Conservation (phyloP, 1,140 invertebrate genomes). For the Eumaeus atala region DNA sequence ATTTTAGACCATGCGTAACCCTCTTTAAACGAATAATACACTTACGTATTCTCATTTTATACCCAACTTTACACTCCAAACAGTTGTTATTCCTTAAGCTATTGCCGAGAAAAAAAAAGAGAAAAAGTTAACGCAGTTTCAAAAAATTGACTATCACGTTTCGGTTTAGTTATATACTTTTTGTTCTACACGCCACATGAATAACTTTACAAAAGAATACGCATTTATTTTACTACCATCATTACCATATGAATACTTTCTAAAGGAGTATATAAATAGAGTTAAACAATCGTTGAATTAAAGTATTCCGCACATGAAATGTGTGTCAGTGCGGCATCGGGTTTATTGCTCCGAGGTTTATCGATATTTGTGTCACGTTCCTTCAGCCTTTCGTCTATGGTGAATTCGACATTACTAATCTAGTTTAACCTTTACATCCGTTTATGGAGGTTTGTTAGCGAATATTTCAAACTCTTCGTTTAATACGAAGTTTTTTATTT, state of each 20-base stretch:
- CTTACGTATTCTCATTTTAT: no score
- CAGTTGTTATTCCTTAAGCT: no score
- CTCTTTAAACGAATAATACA: no score
- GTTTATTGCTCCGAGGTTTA: conserved; percentile 6
- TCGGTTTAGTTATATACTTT: no score
- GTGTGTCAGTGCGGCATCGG: conserved; percentile 26
- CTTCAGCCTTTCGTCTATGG: conserved; percentile 21
- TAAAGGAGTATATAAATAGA: conserved; percentile 6
- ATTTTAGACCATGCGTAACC: no score
- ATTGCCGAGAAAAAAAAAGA: no score
- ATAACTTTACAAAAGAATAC: no score
- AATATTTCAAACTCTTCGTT: not conserved
- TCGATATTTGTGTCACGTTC: conserved; percentile 40
- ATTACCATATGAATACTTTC: not conserved
- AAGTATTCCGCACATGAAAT: conserved; percentile 38
- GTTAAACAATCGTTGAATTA: conserved; percentile 10
- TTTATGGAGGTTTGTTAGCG: not conserved
- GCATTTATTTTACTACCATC: no score
- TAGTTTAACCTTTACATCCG: conserved; percentile 11
- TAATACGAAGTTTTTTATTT: not conserved
- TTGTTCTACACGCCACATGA: no score
- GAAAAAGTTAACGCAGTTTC: no score
- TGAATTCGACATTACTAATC: conserved; percentile 9
- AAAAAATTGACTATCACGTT: no score
- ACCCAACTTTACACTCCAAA: no score